Evolutionary conservation across 2,113 vertebrate genomes (phyloP).

Genomic region (Brachyhypopomus gauderio): DNA sequence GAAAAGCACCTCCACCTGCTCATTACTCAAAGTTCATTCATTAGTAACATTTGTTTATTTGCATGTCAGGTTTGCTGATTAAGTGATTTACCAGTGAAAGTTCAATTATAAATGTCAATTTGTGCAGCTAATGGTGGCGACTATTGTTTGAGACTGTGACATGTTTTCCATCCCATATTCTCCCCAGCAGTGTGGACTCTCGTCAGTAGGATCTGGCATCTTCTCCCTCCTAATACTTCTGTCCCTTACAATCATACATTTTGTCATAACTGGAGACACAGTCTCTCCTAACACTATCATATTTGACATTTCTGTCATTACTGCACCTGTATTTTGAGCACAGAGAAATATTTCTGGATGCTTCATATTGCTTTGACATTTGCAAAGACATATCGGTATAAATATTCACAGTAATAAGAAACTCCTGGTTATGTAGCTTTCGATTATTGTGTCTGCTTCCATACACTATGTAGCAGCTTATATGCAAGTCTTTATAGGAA

Average conservation of each 20-base stretch:
- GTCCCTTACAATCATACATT: no score
- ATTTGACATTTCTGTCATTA: no score
- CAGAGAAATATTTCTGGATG: not conserved
- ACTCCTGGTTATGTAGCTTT: not conserved
- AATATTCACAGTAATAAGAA: constrained; percentile 9
- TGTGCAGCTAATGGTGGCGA: not conserved
- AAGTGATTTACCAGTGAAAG: not conserved
- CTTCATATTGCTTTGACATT: not conserved
- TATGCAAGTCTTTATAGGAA: no score
- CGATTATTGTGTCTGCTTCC: not conserved
- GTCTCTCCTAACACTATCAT: no score
- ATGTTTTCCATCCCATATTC: no score
- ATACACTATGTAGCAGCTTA: no score
- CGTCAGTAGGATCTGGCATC: no score
- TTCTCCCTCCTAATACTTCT: no score
- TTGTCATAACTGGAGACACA: no score
- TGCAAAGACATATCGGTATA: not conserved
- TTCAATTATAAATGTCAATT: not conserved
- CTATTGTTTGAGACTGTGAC: no score
- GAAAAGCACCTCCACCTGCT: not conserved
- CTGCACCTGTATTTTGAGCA: not conserved
- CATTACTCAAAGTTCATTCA: not conserved
- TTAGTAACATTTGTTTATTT: not conserved
- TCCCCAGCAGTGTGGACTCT: no score
- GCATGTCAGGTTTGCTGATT: no score